Conservation (phyloP, 2,797 vertebrate genomes). For the Anas acuta region DNA sequence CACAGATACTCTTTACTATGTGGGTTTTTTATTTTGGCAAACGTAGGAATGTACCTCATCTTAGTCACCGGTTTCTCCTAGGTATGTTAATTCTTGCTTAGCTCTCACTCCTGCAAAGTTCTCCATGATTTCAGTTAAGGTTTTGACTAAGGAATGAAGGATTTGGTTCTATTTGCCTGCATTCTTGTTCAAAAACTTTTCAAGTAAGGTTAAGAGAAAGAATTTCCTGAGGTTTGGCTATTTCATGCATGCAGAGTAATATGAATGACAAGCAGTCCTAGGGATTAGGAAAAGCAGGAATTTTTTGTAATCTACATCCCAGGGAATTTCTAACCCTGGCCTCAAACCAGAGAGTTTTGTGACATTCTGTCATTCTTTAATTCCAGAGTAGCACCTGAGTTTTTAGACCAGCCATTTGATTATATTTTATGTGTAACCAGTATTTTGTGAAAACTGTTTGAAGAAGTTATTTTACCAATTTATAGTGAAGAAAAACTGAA, state of each 20-base stretch:
- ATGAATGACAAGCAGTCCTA: not conserved
- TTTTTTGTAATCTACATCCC: not conserved
- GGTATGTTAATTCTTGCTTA: not conserved
- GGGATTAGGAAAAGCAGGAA: not conserved
- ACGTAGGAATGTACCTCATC: not conserved
- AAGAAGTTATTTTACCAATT: not conserved
- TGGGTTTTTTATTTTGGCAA: not conserved
- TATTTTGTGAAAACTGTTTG: not conserved
- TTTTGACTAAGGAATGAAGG: not conserved
- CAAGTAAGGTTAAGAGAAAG: conserved; percentile 7
- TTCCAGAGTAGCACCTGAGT: not conserved
- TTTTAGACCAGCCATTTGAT: not conserved
- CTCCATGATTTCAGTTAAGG: not conserved
- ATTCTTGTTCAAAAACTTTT: conserved; percentile 5
- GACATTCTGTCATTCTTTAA: not conserved
- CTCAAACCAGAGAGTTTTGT: not conserved
- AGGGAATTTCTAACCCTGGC: not conserved
- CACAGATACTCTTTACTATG: not conserved
- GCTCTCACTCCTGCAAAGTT: not conserved
- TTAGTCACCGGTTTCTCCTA: not conserved
- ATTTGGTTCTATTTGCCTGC: not conserved
- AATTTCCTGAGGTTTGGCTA: not conserved
- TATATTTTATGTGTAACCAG: not conserved
- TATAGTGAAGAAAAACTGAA: not conserved
- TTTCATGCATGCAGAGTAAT: not conserved